Conservation (phyloP, 1,140 invertebrate genomes). For the Geopemphigus sp. region DNA sequence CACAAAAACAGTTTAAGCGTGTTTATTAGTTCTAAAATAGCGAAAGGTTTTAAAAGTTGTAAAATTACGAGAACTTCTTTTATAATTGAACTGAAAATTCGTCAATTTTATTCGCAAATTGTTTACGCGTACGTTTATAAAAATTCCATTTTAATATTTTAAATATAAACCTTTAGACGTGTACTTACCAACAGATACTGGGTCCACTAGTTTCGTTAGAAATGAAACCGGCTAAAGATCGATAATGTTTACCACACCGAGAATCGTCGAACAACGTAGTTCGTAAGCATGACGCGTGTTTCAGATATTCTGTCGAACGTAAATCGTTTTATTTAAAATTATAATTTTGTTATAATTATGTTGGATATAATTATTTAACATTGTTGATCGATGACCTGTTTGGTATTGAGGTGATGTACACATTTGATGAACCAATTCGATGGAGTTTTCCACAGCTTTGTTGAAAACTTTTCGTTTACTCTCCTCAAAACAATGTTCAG, state of each 20-base stretch:
- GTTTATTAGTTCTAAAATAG: too few species aligned
- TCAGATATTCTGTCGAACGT: constrained; percentile 60
- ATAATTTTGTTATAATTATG: too few species aligned
- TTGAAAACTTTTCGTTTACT: constrained; percentile 61
- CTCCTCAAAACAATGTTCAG: constrained; percentile 62
- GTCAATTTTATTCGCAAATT: too few species aligned
- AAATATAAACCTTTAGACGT: too few species aligned
- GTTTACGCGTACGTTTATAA: too few species aligned
- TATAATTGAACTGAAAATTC: too few species aligned
- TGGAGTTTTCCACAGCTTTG: constrained; percentile 61
- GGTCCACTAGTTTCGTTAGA: constrained; percentile 60
- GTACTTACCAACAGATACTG: constrained; percentile 62
- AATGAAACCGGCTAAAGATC: constrained; percentile 61
- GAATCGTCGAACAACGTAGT: constrained; percentile 60
- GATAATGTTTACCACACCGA: constrained; percentile 62
- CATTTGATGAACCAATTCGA: constrained; percentile 63
- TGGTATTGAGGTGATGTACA: constrained; percentile 62
- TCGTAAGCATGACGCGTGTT: constrained; percentile 63
- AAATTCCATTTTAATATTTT: too few species aligned
- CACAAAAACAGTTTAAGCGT: too few species aligned
- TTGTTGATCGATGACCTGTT: constrained; percentile 56
- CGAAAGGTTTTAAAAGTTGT: too few species aligned
- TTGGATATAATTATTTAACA: too few species aligned
- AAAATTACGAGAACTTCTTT: too few species aligned
- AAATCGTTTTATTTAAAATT: too few species aligned